Conservation (phyloP, 2,888 invertebrate genomes). For the Cataglyphis albicans region DNA sequence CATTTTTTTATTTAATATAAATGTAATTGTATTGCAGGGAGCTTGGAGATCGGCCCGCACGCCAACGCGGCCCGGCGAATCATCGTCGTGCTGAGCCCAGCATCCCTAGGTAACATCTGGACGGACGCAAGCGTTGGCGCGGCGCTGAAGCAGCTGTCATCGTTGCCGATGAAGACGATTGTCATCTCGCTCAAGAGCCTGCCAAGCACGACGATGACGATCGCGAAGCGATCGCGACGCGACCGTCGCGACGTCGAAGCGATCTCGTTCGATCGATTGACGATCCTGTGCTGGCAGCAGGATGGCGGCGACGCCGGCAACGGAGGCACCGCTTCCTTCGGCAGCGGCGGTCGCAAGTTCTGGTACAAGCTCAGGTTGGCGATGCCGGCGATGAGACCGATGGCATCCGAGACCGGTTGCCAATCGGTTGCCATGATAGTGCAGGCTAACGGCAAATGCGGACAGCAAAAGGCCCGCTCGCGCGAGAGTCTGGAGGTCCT, state of each 20-base stretch:
- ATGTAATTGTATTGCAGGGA: constrained; percentile 86
- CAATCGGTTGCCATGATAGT: constrained; percentile 84
- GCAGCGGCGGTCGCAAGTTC: constrained; percentile 88
- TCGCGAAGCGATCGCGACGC: constrained; percentile 86
- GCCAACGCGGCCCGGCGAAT: constrained; percentile 87
- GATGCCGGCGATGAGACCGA: constrained; percentile 87
- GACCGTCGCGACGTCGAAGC: constrained; percentile 85
- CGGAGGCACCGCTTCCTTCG: constrained; percentile 31
- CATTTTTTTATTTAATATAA: no score
- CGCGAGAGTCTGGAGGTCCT: constrained; percentile 85
- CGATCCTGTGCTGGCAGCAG: constrained; percentile 80
- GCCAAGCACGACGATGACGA: constrained; percentile 82
- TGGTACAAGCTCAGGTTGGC: constrained; percentile 90
- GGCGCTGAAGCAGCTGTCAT: constrained; percentile 86
- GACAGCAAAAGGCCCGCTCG: constrained; percentile 83
- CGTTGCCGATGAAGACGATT: constrained; percentile 80
- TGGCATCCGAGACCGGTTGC: constrained; percentile 72
- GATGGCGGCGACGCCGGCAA: constrained; percentile 20
- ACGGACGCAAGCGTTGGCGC: constrained; percentile 84
- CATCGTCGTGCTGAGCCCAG: constrained; percentile 86
- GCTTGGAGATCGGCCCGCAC: constrained; percentile 87
- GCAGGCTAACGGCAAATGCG: constrained; percentile 79
- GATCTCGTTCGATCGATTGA: constrained; percentile 76
- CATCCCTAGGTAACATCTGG: constrained; percentile 86
- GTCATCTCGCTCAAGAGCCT: constrained; percentile 86